Base-by-base conservation (phyloP, 2,113 vertebrate genomes). In the Xenopus laevis region DNA sequence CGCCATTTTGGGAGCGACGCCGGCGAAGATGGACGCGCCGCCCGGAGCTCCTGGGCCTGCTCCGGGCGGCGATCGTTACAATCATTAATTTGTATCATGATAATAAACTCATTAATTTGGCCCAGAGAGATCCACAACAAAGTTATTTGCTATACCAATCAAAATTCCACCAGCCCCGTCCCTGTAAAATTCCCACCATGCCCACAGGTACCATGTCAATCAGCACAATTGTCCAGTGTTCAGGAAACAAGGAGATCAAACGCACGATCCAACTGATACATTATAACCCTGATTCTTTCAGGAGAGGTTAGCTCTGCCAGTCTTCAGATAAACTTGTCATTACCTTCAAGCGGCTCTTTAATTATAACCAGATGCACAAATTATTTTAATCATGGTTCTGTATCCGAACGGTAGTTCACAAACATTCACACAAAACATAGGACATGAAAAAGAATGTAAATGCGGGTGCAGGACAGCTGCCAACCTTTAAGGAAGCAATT, bases 361-460 rank as follows among this genome's bases (percentile, higher is more conserved):
- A 93, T 92, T 90, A 91, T 87, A 90, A 86, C 78, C 86, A 91
- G 87, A 90, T 91, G 88, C 86, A 86, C 89, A 86, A 88, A 92
- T 92, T 91, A 90, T 89, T 91, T 93, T 89, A 91, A 91, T 91
- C 80, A 0, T 83, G 82, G 85, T 84, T 87, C 85, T 87, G 87
- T 91, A 87, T 91, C 86, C 90, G 89, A 89, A 87, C 90, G 87
- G 87, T 89, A 89, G 89, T 85, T 91, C 84, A 82, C 89, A 75
- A 75, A 84, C 87, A 83, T 82, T 90, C 86, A 90, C 89, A 91
- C 82, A 85, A 86, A 90, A 84, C 79, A 78, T 80, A 86, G 83
- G 86, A 91, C 90, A 90, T 93, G 89, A 91, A 91, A 93, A 85
- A 90, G 87, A 88, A 86, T 85, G 87, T 86, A 87, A 91, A 86